A percentile compares a stretch with the other conserved stretches of the same genome.
phyloP scores from a whole-genome alignment of 2,797 vertebrate genomes.

The Ambastaia sidthimunki region DNA sequence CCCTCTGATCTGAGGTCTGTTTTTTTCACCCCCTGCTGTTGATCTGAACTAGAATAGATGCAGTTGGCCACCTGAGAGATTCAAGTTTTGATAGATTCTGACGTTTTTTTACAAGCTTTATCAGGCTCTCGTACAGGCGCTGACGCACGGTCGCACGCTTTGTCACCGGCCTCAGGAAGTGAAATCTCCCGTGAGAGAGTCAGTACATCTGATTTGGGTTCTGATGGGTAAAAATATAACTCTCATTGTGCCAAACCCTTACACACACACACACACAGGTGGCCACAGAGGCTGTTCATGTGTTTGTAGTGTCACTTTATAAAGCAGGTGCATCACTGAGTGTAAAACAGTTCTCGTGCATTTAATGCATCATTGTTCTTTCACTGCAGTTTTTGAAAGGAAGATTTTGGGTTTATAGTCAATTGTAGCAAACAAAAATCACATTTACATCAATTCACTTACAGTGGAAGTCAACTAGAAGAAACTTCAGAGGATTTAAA shows the following conservation, averaged over 20 bases:
- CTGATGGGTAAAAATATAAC: constrained; percentile 46
- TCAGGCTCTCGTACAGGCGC: constrained; percentile 17
- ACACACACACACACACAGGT: background rate
- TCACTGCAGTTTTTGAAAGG: background rate
- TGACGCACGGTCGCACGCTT: constrained; percentile 37
- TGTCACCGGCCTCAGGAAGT: constrained; percentile 44
- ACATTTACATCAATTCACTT: background rate
- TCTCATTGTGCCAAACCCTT: constrained; percentile 20
- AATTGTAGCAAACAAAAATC: background rate
- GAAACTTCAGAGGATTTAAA: too few species aligned
- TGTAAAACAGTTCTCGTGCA: too few species aligned
- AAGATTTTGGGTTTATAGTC: background rate
- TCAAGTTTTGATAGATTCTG: constrained; percentile 34
- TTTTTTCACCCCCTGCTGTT: constrained; percentile 36
- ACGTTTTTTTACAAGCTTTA: constrained; percentile 30
- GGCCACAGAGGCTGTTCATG: background rate
- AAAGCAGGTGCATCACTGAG: background rate
- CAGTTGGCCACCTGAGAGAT: constrained; percentile 6
- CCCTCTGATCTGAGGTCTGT: constrained; percentile 8
- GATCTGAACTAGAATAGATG: constrained; percentile 17
- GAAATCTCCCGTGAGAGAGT: constrained; percentile 41
- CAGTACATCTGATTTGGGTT: constrained; percentile 48
- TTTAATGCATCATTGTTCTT: too few species aligned
- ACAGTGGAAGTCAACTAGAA: background rate
- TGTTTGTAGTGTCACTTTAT: background rate